Base-by-base conservation (phyloP, 1,140 invertebrate species). In the Chrysomallon squamiferum region DNA sequence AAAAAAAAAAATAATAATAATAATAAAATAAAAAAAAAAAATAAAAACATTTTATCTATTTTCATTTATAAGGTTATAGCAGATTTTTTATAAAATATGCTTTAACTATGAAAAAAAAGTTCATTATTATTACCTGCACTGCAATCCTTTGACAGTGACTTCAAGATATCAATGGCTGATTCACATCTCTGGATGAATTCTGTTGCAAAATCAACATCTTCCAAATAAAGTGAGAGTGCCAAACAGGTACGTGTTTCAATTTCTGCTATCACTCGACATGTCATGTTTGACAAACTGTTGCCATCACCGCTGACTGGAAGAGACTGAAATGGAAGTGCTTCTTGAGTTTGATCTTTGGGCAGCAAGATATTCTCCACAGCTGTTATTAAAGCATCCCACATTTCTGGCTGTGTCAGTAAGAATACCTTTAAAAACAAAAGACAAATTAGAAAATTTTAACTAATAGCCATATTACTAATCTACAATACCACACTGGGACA, bases 101-200 rank as follows among this genome's bases (percentile, higher is more conserved):
- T n/a, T n/a, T n/a, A n/a, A n/a, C n/a, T n/a, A n/a, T n/a, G n/a
- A n/a, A n/a, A n/a, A n/a, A n/a, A n/a, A n/a, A 56, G 9, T 20
- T 33, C 29, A 38, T 47, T 22, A n/a, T 22, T 13, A 22, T 49
- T 68, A 82, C 82, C 82, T 68, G 82, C 69, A 43, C 72, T 72
- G 57, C 83, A 85, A 22, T 85, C 83, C 61, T 86, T 86, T 56
- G 84, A 74, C 20, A 87, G 64, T 15, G 74, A 79, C 62, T 86
- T 87, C 38, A 87, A 73, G 32, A 80, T 78, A 57, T 87, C 80
- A 41, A 86, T 80, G 20, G 81, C 76, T 0, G 76, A 80, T 15
- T 76, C 80, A 74, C 80, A 82, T 33, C 81, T 68, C 59, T 78
- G 72, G 35, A 86, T 80, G 69, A 86, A 86, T 22, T 78, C 71